Evolutionary conservation across 2,888 invertebrate genomes (phyloP).

Genomic region (Eupithecia dodoneata): DNA sequence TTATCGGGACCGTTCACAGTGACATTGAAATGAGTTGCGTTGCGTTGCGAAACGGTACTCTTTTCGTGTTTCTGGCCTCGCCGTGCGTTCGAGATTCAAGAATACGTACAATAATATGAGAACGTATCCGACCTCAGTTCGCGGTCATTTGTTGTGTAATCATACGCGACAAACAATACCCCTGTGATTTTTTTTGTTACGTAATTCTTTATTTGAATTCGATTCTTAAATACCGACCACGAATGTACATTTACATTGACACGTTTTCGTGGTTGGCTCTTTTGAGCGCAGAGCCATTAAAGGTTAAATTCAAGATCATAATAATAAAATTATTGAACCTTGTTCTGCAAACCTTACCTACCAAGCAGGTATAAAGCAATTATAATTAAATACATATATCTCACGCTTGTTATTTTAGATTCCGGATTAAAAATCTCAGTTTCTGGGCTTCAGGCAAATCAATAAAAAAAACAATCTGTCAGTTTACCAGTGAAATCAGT

Average conservation of each 20-base stretch:
- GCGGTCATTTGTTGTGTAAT: conserved; percentile 81
- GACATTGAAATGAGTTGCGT: conserved; percentile 77
- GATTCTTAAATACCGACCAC: conserved; percentile 51
- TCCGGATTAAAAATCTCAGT: conserved; percentile 22
- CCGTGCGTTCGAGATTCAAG: conserved; percentile 76
- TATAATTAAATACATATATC: neutral
- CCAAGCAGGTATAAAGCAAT: conserved; percentile 16
- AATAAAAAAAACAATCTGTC: conserved; percentile 39
- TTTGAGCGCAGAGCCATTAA: conserved; percentile 8
- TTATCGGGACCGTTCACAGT: conserved; percentile 66
- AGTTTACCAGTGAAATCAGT: conserved; percentile 31
- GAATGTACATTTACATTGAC: conserved; percentile 29
- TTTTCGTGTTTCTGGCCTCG: conserved; percentile 76
- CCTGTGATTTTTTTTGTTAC: conserved; percentile 64
- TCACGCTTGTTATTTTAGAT: neutral
- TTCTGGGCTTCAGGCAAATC: conserved; percentile 21
- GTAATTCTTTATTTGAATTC: conserved; percentile 51
- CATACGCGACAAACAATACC: conserved; percentile 75
- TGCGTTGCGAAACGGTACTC: conserved; percentile 81
- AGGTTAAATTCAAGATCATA: conserved; percentile 25
- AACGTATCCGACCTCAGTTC: conserved; percentile 80
- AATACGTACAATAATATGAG: conserved; percentile 83
- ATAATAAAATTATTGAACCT: conserved; percentile 12
- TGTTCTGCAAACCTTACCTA: conserved; percentile 8
- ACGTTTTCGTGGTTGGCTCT: conserved; percentile 25